Evolutionary conservation across 1,140 invertebrate genomes (phyloP).

Genomic region (Protaetia brevitarsis): DNA sequence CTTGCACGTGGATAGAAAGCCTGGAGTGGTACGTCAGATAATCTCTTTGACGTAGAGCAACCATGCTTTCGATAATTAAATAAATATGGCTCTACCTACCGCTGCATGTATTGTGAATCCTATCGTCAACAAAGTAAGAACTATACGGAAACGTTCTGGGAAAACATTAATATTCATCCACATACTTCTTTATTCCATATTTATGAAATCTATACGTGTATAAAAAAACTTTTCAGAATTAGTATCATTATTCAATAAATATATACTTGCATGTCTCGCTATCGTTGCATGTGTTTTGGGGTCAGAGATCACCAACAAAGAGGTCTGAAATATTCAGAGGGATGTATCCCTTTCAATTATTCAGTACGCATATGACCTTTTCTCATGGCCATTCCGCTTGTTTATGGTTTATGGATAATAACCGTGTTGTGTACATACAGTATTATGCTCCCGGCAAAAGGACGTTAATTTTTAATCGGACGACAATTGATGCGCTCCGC

Average conservation of each 20-base stretch:
- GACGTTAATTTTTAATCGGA: slow-evolving; percentile 1
- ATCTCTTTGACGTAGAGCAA: too few relatives aligned
- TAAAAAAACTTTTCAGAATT: neutral
- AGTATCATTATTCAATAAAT: neutral
- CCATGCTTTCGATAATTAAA: too few relatives aligned
- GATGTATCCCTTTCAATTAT: slow-evolving; percentile 12
- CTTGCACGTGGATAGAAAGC: too few relatives aligned
- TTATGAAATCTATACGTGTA: neutral
- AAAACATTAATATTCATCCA: slow-evolving; percentile 2
- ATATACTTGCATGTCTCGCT: neutral
- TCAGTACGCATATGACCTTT: slow-evolving; percentile 2
- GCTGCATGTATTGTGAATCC: too few relatives aligned
- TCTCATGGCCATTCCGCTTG: neutral
- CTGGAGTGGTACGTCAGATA: too few relatives aligned
- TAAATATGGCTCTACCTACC: too few relatives aligned
- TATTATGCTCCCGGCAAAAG: neutral
- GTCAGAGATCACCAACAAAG: neutral
- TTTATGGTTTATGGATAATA: neutral
- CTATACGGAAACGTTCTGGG: too few relatives aligned
- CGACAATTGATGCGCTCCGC: neutral
- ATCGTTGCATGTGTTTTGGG: slow-evolving; percentile 5
- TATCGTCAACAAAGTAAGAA: too few relatives aligned
- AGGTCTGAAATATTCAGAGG: neutral
- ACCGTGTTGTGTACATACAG: slow-evolving; percentile 4
- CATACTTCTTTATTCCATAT: neutral